Conservation (phyloP, 2,888 invertebrate genomes). For the Caenorhabditis parvicauda region DNA sequence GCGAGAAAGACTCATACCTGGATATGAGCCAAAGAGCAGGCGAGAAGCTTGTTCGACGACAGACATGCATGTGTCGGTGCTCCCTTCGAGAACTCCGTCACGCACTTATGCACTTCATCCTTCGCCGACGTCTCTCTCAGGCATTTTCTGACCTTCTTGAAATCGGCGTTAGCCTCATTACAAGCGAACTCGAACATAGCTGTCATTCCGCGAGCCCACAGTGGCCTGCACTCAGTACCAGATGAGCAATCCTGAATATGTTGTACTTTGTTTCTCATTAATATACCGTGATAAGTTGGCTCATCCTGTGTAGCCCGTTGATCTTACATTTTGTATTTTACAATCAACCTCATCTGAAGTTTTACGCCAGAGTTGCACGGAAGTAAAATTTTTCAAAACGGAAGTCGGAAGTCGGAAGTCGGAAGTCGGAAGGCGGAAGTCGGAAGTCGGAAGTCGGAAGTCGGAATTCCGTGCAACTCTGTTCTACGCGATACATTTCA, state of each 20-base stretch:
- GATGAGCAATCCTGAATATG: constrained; percentile 35
- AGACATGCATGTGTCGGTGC: constrained; percentile 57
- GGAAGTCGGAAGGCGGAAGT: no score
- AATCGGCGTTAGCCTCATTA: constrained; percentile 45
- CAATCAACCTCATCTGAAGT: background rate
- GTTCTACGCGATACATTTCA: no score
- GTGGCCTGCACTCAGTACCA: constrained; percentile 43
- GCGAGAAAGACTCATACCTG: no score
- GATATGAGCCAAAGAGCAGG: constrained; percentile 47
- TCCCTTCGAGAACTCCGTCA: constrained; percentile 54
- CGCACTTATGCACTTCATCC: constrained; percentile 48
- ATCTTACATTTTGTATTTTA: no score
- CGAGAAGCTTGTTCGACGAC: constrained; percentile 52
- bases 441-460: no score
- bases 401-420: no score
- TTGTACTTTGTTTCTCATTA: no score
- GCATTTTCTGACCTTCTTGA: constrained; percentile 41
- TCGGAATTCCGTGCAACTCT: no score
- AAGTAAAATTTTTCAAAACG: no score
- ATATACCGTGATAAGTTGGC: no score
- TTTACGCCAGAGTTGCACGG: background rate
- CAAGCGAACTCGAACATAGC: constrained; percentile 61
- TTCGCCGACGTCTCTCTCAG: constrained; percentile 19
- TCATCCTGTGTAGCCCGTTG: no score
- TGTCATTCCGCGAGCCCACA: constrained; percentile 60